A percentile compares a stretch with the other conserved stretches of the same genome.
These are phyloP conservation scores for Cyphomyrus plagiostoma DNA, from an alignment of 2,113 vertebrate genomes.

Conservation along the genomic window DNA sequence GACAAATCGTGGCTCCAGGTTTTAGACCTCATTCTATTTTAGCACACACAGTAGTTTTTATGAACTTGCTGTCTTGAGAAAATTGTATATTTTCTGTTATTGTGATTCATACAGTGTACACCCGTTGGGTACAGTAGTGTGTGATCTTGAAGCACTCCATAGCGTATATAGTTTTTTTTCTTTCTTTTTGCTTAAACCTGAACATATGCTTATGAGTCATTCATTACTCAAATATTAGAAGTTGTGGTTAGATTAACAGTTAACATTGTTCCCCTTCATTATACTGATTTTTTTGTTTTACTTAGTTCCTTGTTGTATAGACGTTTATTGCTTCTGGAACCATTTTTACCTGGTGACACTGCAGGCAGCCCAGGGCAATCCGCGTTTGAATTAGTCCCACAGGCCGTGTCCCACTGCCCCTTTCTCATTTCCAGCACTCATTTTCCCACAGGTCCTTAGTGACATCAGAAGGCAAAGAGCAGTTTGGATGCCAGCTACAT, in stretches of 20 bases:
- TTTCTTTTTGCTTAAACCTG: background rate
- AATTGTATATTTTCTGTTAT: background rate
- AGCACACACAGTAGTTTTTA: background rate
- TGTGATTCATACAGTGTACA: background rate
- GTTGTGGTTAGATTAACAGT: background rate
- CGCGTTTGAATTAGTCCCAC: background rate
- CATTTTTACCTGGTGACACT: background rate
- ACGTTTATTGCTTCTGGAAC: background rate
- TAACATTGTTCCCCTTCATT: background rate
- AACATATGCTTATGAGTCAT: background rate
- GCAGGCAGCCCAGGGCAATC: background rate
- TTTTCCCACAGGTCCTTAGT: background rate
- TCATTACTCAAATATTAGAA: background rate
- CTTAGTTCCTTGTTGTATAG: background rate
- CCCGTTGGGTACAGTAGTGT: background rate
- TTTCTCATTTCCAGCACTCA: background rate
- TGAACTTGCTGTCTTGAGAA: background rate
- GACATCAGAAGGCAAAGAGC: background rate
- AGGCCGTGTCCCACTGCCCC: background rate
- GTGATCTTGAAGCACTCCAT: background rate
- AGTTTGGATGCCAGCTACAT: background rate
- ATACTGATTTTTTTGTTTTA: background rate
- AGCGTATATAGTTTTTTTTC: background rate
- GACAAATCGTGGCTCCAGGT: background rate
- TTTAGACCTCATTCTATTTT: background rate